phyloP scores from a whole-genome alignment of 2,113 vertebrate genomes.

The Martes martes region DNA sequence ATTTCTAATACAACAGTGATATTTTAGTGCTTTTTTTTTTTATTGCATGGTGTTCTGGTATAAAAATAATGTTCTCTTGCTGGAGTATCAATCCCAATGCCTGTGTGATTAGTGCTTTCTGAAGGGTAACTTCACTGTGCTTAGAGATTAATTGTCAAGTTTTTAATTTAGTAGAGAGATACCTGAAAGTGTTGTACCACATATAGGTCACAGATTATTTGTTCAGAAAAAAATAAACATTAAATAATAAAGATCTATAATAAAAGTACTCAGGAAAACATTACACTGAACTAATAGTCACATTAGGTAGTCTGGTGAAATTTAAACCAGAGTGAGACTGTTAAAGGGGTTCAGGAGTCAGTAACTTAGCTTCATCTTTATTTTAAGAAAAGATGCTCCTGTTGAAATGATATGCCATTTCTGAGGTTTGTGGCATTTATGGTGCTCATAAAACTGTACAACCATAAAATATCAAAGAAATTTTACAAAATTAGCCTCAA shows the following conservation, averaged over 20 bases:
- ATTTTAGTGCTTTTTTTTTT: not conserved
- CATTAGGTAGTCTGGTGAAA: not conserved
- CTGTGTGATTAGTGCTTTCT: conserved; percentile 21
- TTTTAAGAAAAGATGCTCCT: conserved; percentile 21
- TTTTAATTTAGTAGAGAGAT: conserved; percentile 58
- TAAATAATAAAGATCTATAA: conserved; percentile 54
- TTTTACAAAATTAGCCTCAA: conserved; percentile 67
- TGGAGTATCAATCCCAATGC: not conserved
- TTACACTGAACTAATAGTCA: conserved; percentile 31
- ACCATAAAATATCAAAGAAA: conserved; percentile 62
- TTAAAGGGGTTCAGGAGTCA: conserved; percentile 42
- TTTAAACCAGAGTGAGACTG: not conserved
- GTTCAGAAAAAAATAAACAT: conserved; percentile 12
- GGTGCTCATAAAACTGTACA: conserved; percentile 58
- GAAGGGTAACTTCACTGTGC: not conserved
- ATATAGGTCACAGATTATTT: conserved; percentile 12
- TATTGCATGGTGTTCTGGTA: not conserved
- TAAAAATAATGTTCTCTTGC: not conserved
- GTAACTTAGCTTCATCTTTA: not conserved
- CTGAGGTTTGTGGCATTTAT: conserved; percentile 53
- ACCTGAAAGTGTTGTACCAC: not conserved
- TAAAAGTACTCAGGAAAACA: not conserved
- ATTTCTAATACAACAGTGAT: not conserved
- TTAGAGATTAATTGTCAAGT: not conserved
- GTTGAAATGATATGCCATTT: conserved; percentile 38